Evolutionary conservation across 2,888 invertebrate species (phyloP).

Genomic region (Euclidia mi): DNA sequence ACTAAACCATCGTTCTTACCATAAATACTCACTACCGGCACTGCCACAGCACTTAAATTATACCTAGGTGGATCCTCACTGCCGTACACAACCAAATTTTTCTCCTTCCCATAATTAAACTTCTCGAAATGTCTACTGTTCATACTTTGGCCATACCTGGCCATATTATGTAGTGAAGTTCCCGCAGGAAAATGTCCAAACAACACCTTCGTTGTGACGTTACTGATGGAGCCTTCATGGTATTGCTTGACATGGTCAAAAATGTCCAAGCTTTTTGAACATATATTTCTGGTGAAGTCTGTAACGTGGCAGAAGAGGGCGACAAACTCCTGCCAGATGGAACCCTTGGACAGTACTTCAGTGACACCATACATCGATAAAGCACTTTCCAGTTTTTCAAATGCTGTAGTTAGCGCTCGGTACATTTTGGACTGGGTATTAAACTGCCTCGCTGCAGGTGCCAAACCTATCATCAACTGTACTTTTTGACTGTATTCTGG

Average conservation of each 20-base stretch:
- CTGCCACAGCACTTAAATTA: constrained; percentile 62
- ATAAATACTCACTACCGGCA: constrained; percentile 71
- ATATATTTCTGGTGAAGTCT: constrained; percentile 58
- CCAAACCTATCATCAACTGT: constrained; percentile 90
- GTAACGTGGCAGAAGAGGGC: constrained; percentile 69
- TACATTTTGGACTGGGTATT: constrained; percentile 87
- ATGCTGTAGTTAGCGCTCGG: constrained; percentile 40
- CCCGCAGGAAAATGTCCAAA: constrained; percentile 72
- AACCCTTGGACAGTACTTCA: constrained; percentile 71
- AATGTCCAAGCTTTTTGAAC: constrained; percentile 52
- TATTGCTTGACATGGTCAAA: constrained; percentile 61
- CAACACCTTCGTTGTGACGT: constrained; percentile 61
- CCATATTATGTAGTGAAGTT: constrained; percentile 64
- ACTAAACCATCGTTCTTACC: constrained; percentile 89
- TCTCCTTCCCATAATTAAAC: constrained; percentile 70
- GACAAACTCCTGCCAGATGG: constrained; percentile 64
- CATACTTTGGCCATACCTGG: constrained; percentile 74
- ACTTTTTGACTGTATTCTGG: constrained; percentile 92
- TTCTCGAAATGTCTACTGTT: constrained; percentile 64
- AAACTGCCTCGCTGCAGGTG: constrained; percentile 90
- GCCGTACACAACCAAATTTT: constrained; percentile 70
- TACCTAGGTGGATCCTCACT: constrained; percentile 68
- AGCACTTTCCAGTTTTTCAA: constrained; percentile 52
- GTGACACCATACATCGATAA: constrained; percentile 57
- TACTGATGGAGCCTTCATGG: constrained; percentile 73